Evolutionary conservation across 2,797 vertebrate species (phyloP).

Genomic region (Darevskia mixta): DNA sequence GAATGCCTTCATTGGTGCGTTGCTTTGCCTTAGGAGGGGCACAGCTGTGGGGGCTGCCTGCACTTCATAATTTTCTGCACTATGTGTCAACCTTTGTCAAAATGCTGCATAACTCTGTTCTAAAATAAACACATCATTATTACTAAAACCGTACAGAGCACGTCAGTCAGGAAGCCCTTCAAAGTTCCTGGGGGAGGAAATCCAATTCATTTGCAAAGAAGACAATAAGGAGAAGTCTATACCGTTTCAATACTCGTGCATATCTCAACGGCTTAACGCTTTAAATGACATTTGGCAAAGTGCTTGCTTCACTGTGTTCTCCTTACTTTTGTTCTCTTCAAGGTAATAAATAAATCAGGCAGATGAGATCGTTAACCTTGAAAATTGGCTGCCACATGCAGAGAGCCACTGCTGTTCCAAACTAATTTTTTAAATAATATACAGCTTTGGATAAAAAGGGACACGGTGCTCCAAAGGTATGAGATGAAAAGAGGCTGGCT

Average conservation of each 20-base stretch:
- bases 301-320: background rate
- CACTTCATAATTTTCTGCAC: no score
- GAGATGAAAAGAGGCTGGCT: background rate
- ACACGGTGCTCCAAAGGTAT: background rate
- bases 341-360: slow-evolving; percentile 39
- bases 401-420: slow-evolving; percentile 7
- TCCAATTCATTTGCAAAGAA: background rate
- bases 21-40: no score
- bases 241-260: slow-evolving; percentile 3
- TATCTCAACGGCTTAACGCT: background rate
- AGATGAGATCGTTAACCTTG: slow-evolving; percentile 43
- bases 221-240: background rate
- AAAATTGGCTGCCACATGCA: slow-evolving; percentile 16
- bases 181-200: background rate
- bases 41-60: no score
- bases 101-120: background rate
- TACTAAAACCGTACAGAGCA: background rate
- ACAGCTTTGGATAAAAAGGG: slow-evolving; percentile 15
- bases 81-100: no score
- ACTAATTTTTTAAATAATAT: slow-evolving; percentile 29
- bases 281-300: slow-evolving; percentile 35
- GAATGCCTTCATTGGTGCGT: no score
- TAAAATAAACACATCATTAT: background rate
- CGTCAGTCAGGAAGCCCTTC: background rate
- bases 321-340: slow-evolving; percentile 17